Evolutionary conservation across 2,888 invertebrate genomes (phyloP), one percentile per base, ranked within the genome.

Genomic region (Emmelina monodactyla): DNA sequence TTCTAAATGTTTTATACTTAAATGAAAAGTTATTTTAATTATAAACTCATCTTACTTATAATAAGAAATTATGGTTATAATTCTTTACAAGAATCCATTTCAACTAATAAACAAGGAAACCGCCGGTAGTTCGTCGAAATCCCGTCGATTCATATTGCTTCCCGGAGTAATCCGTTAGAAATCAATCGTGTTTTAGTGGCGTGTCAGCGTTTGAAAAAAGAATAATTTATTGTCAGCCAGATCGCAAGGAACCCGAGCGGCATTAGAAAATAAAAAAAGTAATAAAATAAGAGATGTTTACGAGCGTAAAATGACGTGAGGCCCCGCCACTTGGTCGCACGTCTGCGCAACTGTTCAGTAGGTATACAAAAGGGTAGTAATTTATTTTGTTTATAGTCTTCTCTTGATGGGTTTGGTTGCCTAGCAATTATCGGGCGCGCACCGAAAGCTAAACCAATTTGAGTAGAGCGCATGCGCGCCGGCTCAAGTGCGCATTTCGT

Each of bases 181-280:
- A 79, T 78, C 78, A 73, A 78, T 78, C 73, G 68, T 62, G 58
- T 70, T 78, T 78, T 78, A 78, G 70, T 75, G 68, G 62, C 78
- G 72, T 78, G 78, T 79, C 78, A 78, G 75, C 64, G 67, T 73
- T 78, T 70, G 63, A 73, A 75, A 78, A 72, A 72, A 69, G 58
- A 57, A 72, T 76, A 79, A 79, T 79, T 79, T 78, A 79, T 78
- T 69, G 75, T 67, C 72, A 67, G 73, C 69, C 64, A 66, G 66
- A 75, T 76, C 72, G 72, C 72, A 59, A 71, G 72, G 67, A 70
- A 76, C 70, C 65, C 67, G 66, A 76, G 71, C 70, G 57, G 64
- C 62, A 65, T 69, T 75, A 71, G 73, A 75, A 73, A 79, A 76
- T 76, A 76, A 79, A 76, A 78, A 29, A 73, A 61, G 71, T 64